These are phyloP conservation scores for Coelopa pilipes DNA, from an alignment of 2,888 invertebrate genomes.

Conservation along the genomic window DNA sequence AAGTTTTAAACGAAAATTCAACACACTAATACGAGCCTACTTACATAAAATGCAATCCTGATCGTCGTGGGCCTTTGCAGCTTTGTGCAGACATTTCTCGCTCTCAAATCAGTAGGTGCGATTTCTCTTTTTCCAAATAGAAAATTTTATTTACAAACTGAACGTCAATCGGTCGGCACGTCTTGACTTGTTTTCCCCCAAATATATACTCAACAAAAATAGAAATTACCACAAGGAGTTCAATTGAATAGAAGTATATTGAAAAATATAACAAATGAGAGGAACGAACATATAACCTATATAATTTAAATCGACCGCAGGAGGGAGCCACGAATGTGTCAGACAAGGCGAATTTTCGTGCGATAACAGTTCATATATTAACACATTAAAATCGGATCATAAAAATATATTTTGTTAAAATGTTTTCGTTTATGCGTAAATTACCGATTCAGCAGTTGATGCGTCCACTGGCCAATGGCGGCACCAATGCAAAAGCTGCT, in stretches of 20 bases:
- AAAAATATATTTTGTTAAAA: slow-evolving; percentile 38
- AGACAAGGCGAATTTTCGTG: neutral
- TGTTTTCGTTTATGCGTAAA: slow-evolving; percentile 56
- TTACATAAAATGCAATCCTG: too few relatives aligned
- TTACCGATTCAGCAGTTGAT: slow-evolving; percentile 41
- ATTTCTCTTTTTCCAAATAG: slow-evolving; percentile 8
- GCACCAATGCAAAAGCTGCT: neutral
- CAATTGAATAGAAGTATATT: neutral
- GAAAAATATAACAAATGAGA: neutral
- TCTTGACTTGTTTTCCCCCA: neutral
- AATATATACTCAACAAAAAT: neutral
- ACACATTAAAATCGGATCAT: neutral
- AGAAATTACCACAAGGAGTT: neutral
- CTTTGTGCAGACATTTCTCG: too few relatives aligned
- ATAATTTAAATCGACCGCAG: neutral
- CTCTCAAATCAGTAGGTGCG: too few relatives aligned
- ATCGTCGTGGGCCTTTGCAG: too few relatives aligned
- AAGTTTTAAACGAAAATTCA: too few relatives aligned
- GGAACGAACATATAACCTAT: neutral
- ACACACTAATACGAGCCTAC: too few relatives aligned
- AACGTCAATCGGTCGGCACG: neutral
- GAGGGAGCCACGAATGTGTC: neutral
- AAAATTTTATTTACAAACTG: slow-evolving; percentile 21
- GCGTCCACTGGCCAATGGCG: slow-evolving; percentile 38
- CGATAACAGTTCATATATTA: neutral